A percentile compares a stretch with the other conserved stretches of the same genome.
phyloP scores from a whole-genome alignment of 2,113 vertebrate genomes.

The Progne subis region DNA sequence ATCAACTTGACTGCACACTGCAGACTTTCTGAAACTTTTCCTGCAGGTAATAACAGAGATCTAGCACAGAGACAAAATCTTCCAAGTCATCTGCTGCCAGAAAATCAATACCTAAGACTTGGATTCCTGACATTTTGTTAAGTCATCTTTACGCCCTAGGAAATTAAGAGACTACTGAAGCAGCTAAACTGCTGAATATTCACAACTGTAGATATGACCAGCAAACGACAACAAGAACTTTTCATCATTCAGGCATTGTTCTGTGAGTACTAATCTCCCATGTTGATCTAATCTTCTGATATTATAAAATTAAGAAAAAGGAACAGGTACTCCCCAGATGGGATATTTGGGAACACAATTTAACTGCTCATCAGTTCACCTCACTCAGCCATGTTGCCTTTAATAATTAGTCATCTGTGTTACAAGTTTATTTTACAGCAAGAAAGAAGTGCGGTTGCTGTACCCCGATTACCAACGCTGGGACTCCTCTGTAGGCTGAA shows the following conservation, averaged over 20 bases:
- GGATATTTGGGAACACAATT: background rate
- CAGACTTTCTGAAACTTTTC: background rate
- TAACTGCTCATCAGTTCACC: background rate
- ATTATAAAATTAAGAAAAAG: background rate
- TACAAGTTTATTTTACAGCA: background rate
- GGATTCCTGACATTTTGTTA: background rate
- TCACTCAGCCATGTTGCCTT: background rate
- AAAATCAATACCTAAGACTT: background rate
- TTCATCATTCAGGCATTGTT: background rate
- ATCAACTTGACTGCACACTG: background rate
- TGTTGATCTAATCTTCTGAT: background rate
- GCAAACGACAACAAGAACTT: background rate
- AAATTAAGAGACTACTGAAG: background rate
- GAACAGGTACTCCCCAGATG: background rate
- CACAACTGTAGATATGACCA: background rate
- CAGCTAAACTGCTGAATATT: background rate
- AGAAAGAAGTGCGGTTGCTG: background rate
- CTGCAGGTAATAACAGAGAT: background rate
- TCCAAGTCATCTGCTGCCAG: background rate
- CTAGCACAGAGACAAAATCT: background rate
- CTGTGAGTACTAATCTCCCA: background rate
- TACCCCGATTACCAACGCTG: background rate
- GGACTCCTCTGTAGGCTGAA: background rate
- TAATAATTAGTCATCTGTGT: background rate
- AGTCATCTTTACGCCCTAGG: background rate